phyloP scores from a whole-genome alignment of 2,888 invertebrate genomes.

The Seira sanloemensis region DNA sequence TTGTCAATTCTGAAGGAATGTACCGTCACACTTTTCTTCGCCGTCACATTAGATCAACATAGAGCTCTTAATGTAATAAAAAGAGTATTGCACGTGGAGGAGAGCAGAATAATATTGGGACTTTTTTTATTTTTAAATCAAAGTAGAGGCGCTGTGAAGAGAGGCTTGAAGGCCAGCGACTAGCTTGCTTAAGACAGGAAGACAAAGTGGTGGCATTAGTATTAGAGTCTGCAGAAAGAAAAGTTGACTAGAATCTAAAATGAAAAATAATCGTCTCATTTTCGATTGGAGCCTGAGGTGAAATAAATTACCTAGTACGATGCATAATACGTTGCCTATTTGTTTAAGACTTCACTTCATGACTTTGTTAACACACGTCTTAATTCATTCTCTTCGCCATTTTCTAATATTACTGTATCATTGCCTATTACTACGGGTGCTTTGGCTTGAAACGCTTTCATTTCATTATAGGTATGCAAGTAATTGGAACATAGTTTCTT shows the following conservation, averaged over 20 bases:
- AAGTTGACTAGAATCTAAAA: background rate
- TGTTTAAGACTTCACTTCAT: background rate
- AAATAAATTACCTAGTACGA: slow-evolving; percentile 51
- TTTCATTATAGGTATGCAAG: slow-evolving; percentile 4
- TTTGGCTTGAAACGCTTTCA: background rate
- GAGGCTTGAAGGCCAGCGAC: slow-evolving; percentile 56
- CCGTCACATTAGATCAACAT: slow-evolving; percentile 10
- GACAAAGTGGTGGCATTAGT: slow-evolving; percentile 19
- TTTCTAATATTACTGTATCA: too few relatives aligned
- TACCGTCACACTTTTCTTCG: slow-evolving; percentile 30
- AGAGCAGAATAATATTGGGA: background rate
- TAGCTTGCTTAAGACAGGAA: slow-evolving; percentile 14
- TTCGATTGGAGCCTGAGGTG: slow-evolving; percentile 60
- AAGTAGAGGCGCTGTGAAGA: background rate
- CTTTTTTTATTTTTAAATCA: background rate
- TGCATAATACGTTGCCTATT: background rate
- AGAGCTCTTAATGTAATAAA: slow-evolving; percentile 18
- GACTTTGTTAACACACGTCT: background rate
- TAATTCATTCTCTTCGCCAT: too few relatives aligned
- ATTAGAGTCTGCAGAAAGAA: slow-evolving; percentile 6
- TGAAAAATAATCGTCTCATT: slow-evolving; percentile 53
- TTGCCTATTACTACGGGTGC: background rate
- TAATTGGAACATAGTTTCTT: background rate
- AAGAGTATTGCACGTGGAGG: background rate
- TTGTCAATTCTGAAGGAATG: slow-evolving; percentile 34